Evolutionary conservation across 2,797 vertebrate genomes (phyloP).

Genomic region (Danio albolineatus): DNA sequence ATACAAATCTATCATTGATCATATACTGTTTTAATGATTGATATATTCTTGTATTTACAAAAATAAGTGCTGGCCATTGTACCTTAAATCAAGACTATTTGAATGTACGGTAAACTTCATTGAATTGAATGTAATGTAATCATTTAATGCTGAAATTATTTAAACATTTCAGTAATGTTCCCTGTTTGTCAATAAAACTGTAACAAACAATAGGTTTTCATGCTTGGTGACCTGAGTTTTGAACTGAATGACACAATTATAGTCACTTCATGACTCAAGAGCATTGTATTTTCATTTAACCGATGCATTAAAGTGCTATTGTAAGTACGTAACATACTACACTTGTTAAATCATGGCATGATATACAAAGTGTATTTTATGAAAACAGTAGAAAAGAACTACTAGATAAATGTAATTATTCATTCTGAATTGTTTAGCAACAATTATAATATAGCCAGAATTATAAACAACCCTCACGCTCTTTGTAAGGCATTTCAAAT

Average conservation of each 20-base stretch:
- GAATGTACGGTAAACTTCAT: background rate
- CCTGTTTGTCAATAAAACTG: background rate
- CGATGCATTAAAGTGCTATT: conserved; percentile 6
- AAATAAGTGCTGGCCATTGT: background rate
- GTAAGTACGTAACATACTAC: background rate
- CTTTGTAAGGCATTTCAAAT: background rate
- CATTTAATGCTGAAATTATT: background rate
- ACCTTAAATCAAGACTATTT: background rate
- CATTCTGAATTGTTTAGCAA: background rate
- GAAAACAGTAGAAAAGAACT: background rate
- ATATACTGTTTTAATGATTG: background rate
- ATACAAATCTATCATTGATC: background rate
- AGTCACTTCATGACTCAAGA: background rate
- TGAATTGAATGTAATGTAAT: background rate
- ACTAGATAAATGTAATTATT: background rate
- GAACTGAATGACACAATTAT: background rate
- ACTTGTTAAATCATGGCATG: background rate
- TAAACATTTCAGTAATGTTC: background rate
- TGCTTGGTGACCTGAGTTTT: background rate
- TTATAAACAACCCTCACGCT: background rate
- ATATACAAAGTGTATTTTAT: no score
- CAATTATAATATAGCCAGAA: background rate
- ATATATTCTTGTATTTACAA: background rate
- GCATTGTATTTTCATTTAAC: background rate
- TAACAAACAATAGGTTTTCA: background rate